A percentile compares a stretch with the other conserved stretches of the same genome.
These are phyloP conservation scores for Aspidoscelis tigris DNA, from an alignment of 2,113 vertebrate genomes.

Conservation along the genomic window DNA sequence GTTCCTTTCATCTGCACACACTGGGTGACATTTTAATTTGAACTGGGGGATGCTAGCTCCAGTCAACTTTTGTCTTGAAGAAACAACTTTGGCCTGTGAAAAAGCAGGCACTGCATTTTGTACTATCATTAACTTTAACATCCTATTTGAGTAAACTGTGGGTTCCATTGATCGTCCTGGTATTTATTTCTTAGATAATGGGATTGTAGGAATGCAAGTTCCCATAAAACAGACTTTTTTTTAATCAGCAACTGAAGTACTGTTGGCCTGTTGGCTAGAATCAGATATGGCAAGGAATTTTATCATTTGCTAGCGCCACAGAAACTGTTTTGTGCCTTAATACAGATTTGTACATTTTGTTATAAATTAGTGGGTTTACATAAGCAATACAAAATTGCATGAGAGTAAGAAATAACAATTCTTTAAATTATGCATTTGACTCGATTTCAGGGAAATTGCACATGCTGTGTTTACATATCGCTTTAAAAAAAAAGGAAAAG, in stretches of 20 bases:
- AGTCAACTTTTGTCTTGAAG: slow-evolving; percentile 34
- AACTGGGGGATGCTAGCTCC: no score
- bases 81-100: slow-evolving; percentile 33
- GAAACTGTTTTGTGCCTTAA: not conserved
- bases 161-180: slow-evolving; percentile 34
- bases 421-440: not conserved
- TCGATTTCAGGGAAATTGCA: no score
- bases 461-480: no score
- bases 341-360: not conserved
- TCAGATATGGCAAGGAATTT: not conserved
- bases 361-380: not conserved
- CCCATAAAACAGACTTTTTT: slow-evolving; percentile 23
- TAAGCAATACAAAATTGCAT: not conserved
- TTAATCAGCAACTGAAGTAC: not conserved
- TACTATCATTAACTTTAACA: slow-evolving; percentile 37
- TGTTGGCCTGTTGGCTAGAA: not conserved
- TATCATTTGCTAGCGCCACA: not conserved
- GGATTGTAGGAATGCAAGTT: slow-evolving; percentile 15
- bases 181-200: not conserved
- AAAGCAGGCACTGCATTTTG: slow-evolving; percentile 44
- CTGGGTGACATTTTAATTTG: slow-evolving; percentile 55
- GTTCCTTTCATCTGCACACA: slow-evolving; percentile 26
- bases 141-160: slow-evolving; percentile 38
- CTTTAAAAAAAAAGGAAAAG: not conserved
- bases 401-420: not conserved